phyloP scores from a whole-genome alignment of 2,113 vertebrate species.

The Galemys pyrenaicus region DNA sequence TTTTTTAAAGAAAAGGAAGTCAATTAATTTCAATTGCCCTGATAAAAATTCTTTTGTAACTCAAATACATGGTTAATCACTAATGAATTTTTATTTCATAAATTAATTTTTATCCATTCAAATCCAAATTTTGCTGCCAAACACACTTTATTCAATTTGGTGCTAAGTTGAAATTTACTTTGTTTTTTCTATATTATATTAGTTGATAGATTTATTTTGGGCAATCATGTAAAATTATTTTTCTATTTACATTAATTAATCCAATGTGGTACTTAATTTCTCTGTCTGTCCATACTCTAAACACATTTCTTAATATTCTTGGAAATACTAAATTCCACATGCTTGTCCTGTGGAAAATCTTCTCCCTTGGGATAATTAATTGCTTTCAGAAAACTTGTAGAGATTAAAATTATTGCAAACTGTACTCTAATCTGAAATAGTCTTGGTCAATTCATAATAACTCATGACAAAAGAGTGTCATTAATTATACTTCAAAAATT shows the following conservation, averaged over 20 bases:
- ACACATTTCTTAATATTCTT: conserved; percentile 53
- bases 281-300: conserved; percentile 14
- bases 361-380: conserved; percentile 40
- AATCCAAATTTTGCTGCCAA: neutral
- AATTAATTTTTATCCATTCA: conserved; percentile 30
- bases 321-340: conserved; percentile 33
- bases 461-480: neutral
- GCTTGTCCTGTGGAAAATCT: conserved; percentile 36
- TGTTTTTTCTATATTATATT: neutral
- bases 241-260: conserved; percentile 47
- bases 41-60: neutral
- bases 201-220: neutral
- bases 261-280: neutral
- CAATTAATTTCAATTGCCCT: neutral
- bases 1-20: neutral
- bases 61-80: neutral
- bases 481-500: neutral
- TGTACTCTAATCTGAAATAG: conserved; percentile 6
- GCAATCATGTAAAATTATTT: neutral
- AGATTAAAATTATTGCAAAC: conserved; percentile 35
- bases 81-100: conserved; percentile 15
- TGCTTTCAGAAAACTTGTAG: conserved; percentile 52
- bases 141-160: neutral
- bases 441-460: neutral
- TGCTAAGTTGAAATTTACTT: neutral